phyloP scores from a whole-genome alignment of 2,888 invertebrate genomes.

The Chrysopilus asiliformis region DNA sequence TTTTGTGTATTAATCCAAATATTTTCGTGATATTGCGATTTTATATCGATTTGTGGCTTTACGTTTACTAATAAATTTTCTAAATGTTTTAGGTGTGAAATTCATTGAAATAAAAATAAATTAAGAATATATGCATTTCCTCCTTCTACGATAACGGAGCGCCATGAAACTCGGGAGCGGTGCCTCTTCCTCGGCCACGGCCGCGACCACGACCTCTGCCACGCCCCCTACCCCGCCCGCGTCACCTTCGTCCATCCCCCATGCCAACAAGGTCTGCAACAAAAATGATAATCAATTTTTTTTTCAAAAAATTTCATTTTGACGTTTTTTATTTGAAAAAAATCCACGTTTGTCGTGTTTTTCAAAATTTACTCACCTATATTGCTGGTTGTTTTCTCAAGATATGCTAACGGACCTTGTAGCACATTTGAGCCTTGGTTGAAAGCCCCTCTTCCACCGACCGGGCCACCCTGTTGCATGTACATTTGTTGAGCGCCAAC shows the following conservation, averaged over 20 bases:
- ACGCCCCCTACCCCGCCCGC: slow-evolving; percentile 78
- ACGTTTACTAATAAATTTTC: too few species aligned
- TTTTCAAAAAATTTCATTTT: too few species aligned
- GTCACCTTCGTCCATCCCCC: slow-evolving; percentile 74
- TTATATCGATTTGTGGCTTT: too few species aligned
- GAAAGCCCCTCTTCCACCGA: slow-evolving; percentile 30
- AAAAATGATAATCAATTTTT: too few species aligned
- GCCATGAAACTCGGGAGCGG: slow-evolving; percentile 18
- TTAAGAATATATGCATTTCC: neutral
- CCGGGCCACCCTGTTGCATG: slow-evolving; percentile 13
- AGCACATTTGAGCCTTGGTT: slow-evolving; percentile 45
- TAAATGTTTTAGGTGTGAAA: neutral
- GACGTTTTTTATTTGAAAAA: too few species aligned
- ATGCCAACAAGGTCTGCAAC: slow-evolving; percentile 50
- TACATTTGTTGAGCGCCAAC: slow-evolving; percentile 16
- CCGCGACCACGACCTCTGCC: slow-evolving; percentile 67
- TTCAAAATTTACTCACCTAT: slow-evolving; percentile 44
- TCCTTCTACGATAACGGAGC: slow-evolving; percentile 14
- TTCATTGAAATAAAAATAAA: neutral
- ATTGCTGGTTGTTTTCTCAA: slow-evolving; percentile 84
- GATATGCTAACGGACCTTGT: slow-evolving; percentile 72
- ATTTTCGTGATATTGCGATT: too few species aligned
- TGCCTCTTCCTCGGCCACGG: slow-evolving; percentile 44
- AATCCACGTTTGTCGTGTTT: too few species aligned
- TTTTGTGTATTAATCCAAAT: too few species aligned